phyloP scores from a whole-genome alignment of 2,797 vertebrate species.

The Hoplostethus atlanticus region DNA sequence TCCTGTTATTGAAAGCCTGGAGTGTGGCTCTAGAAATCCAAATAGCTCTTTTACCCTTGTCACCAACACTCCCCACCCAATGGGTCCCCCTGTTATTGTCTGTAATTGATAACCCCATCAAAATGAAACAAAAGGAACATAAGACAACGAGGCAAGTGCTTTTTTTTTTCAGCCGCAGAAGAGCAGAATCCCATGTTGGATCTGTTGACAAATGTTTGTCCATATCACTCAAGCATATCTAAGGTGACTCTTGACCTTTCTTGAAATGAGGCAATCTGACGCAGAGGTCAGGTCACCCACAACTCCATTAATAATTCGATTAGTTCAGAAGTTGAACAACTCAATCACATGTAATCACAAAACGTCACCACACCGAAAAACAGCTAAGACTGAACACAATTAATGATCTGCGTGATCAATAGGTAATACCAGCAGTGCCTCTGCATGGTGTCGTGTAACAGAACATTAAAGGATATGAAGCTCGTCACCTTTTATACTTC shows the following conservation, averaged over 20 bases:
- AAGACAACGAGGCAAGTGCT: conserved; percentile 30
- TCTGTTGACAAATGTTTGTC: conserved; percentile 29
- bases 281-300: conserved; percentile 25
- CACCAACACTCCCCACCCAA: conserved; percentile 59
- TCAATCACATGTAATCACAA: conserved; percentile 8
- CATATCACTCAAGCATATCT: conserved; percentile 8
- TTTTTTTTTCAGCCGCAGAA: conserved; percentile 3
- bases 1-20: conserved; percentile 91
- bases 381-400: not conserved
- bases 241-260: conserved; percentile 13
- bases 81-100: conserved; percentile 61
- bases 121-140: conserved; percentile 59
- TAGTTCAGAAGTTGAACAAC: not conserved
- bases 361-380: conserved; percentile 15
- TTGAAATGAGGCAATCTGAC: not conserved
- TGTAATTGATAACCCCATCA: conserved; percentile 76
- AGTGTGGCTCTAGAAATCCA: conserved; percentile 81
- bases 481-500: not conserved
- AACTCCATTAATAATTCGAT: conserved; percentile 10
- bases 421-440: not conserved
- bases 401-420: not conserved
- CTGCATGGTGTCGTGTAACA: not conserved
- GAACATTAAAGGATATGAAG: not conserved
- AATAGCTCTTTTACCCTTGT: conserved; percentile 77
- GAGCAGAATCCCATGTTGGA: conserved; percentile 9